Evolutionary conservation across 1,140 invertebrate species (phyloP).

Genomic region (Aphelenchoides avenae): DNA sequence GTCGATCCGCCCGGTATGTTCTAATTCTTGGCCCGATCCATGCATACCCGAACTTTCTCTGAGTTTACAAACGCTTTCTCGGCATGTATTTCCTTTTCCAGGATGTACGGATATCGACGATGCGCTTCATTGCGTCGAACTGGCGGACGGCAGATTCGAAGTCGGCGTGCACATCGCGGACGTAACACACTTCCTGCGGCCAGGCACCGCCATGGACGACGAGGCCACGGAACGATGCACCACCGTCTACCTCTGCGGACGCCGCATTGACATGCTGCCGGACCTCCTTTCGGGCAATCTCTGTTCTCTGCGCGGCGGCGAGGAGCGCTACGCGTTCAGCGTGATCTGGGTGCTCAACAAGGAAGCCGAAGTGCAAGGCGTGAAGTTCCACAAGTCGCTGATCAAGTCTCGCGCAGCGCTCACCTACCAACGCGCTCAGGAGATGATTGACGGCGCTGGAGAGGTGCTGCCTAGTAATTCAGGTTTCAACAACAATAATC

Average conservation of each 20-base stretch:
- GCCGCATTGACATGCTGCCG: slow-evolving; percentile 65
- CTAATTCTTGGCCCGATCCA: background rate
- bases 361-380: slow-evolving; percentile 74
- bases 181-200: slow-evolving; percentile 86
- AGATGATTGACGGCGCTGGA: slow-evolving; percentile 77
- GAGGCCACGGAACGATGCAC: slow-evolving; percentile 41
- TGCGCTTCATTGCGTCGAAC: slow-evolving; percentile 79
- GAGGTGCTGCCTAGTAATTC: no score
- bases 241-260: slow-evolving; percentile 50
- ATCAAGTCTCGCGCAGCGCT: slow-evolving; percentile 68
- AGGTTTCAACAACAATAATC: background rate
- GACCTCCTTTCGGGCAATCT: slow-evolving; percentile 84
- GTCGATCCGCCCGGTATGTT: slow-evolving; percentile 85
- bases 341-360: slow-evolving; percentile 85
- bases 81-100: background rate
- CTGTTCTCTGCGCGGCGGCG: slow-evolving; percentile 78
- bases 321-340: slow-evolving; percentile 85
- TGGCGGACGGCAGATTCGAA: slow-evolving; percentile 75
- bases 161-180: slow-evolving; percentile 87
- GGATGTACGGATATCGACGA: slow-evolving; percentile 98
- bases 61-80: background rate
- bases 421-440: slow-evolving; percentile 58
- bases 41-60: background rate
- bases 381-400: slow-evolving; percentile 83
- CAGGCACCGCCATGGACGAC: slow-evolving; percentile 77